phyloP scores from a whole-genome alignment of 2,113 vertebrate species.

The Rhizomys pruinosus region DNA sequence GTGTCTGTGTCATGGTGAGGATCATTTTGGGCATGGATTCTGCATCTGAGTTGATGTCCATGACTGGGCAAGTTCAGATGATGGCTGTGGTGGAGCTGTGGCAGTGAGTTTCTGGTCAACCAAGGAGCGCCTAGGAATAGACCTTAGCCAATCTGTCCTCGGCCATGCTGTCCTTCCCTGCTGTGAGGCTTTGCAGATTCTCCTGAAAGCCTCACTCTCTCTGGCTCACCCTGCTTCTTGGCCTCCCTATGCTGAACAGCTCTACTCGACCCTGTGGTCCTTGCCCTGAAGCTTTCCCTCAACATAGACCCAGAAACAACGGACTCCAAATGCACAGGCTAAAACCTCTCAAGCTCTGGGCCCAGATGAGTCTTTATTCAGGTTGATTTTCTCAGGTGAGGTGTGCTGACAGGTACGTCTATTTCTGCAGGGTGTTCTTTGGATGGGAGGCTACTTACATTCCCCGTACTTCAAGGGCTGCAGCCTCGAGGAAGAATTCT shows the following conservation, averaged over 20 bases:
- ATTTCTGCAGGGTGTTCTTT: neutral
- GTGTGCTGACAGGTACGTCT: neutral
- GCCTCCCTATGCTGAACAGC: neutral
- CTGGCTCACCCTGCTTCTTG: neutral
- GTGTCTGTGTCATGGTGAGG: neutral
- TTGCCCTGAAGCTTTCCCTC: neutral
- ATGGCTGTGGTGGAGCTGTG: neutral
- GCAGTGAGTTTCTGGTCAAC: neutral
- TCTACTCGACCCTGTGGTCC: neutral
- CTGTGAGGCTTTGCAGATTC: neutral
- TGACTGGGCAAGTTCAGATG: neutral
- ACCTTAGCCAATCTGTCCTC: neutral
- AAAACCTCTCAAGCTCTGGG: neutral
- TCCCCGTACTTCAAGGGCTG: neutral
- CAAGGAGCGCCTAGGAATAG: neutral
- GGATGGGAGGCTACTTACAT: neutral
- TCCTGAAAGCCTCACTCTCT: neutral
- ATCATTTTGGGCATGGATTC: neutral
- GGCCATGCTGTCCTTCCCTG: neutral
- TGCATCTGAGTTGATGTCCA: neutral
- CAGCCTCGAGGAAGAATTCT: neutral
- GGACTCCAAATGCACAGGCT: neutral
- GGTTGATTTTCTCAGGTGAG: neutral
- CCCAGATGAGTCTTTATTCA: neutral
- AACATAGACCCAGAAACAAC: neutral